A percentile compares a stretch with the other conserved stretches of the same genome.
Conservation (phyloP, 2,888 invertebrate species). For the Caenorhabditis auriculariae region DNA sequence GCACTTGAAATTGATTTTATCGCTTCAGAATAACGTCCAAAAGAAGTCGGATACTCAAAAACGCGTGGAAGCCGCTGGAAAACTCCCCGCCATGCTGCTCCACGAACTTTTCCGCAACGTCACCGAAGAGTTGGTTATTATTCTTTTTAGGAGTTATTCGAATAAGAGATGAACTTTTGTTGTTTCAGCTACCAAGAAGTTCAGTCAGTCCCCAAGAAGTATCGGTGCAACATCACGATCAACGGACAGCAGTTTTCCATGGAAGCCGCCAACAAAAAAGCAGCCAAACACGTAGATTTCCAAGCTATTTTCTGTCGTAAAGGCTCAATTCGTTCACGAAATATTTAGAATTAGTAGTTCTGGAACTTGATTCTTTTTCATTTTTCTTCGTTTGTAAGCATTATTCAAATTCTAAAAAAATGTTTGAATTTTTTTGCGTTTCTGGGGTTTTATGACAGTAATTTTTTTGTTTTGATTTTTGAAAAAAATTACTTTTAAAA, state of each 20-base stretch:
- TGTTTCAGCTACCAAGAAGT: slow-evolving; percentile 15
- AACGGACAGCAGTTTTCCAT: slow-evolving; percentile 11
- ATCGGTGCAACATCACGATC: slow-evolving; percentile 20
- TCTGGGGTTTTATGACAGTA: too few relatives aligned
- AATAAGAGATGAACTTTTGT: neutral
- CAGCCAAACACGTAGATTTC: slow-evolving; percentile 22
- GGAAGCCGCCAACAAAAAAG: slow-evolving; percentile 27
- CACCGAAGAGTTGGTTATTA: slow-evolving; percentile 21
- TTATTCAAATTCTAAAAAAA: too few relatives aligned
- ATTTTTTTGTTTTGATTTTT: too few relatives aligned
- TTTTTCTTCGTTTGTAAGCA: too few relatives aligned
- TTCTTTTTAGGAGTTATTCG: neutral
- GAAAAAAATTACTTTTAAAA: too few relatives aligned
- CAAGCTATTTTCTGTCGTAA: neutral
- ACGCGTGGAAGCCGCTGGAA: slow-evolving; percentile 15
- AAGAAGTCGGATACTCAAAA: neutral
- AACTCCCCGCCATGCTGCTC: slow-evolving; percentile 36
- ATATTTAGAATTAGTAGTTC: too few relatives aligned
- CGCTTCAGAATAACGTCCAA: too few relatives aligned
- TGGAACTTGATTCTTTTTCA: too few relatives aligned
- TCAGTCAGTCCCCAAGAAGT: slow-evolving; percentile 11
- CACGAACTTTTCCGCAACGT: slow-evolving; percentile 32
- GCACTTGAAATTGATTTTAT: too few relatives aligned
- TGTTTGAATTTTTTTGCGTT: neutral
- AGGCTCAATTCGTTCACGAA: too few relatives aligned